Base-by-base conservation (phyloP, 2,888 invertebrate species). In the Scelioninae gen. 1 region DNA sequence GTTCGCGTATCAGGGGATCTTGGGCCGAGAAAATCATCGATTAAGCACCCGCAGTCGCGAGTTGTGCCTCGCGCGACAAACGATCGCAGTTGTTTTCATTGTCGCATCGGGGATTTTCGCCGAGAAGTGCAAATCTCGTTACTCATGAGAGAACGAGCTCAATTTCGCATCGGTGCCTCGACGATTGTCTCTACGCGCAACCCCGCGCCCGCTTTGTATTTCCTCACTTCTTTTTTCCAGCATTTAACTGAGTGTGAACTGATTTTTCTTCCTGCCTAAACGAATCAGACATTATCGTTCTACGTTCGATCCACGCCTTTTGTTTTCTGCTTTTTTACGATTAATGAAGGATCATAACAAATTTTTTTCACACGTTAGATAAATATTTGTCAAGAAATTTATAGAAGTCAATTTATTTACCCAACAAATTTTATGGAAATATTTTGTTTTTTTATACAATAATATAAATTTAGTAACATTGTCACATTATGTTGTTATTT, bases 121-220 rank as follows among this genome's bases (percentile, higher is more conserved):
- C 47, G 65, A 82, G 81, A 76, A 85, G 75, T 71, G 76, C 72
- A 81, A 72, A 84, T 83, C 81, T 71, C 82, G 82, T 81, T 79
- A 78, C 68, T 85, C 83, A 82, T 82, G 79, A 79, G 85, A 82
- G 86, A 86, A 78, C 74, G 77, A 68, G 83, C 69, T 65, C 65
- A 29, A 55, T 74, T 65, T 76, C 79, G 72, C 79, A 38, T 77
- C 82, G 78, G 49, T 74, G 78, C 62, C 68, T 68, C 62, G 56
- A 72, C 82, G 72, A 77, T 82, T 82, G 82, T 82, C 68, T 77
- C 51, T 45, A 62, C 80, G 62, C 66, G 47, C 66, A 74, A 80
- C 80, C 74, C 74, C 40, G 74, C 74, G 68, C 45, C 65, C 13
- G 72, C 74, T 80, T 80, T 74, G 68, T 80, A 32, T 47, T 68